Conservation (phyloP, 2,888 invertebrate species). For the Dilophus febrilis region DNA sequence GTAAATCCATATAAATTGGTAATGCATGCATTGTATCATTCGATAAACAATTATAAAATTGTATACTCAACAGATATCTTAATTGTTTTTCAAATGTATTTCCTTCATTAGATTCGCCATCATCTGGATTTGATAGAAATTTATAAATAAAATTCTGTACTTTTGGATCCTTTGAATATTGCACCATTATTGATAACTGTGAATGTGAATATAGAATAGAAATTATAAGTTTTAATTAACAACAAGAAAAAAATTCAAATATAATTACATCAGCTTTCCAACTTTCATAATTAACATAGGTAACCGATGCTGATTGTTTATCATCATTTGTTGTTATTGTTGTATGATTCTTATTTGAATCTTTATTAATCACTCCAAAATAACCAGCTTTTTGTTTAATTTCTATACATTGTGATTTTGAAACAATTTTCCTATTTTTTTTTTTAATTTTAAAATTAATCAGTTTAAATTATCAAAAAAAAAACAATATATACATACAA, state of each 20-base stretch:
- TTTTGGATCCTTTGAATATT: constrained; percentile 53
- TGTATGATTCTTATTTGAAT: no score
- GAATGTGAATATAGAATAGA: background rate
- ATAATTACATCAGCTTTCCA: constrained; percentile 26
- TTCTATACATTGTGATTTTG: constrained; percentile 52
- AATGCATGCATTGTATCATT: constrained; percentile 61
- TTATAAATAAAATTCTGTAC: constrained; percentile 53
- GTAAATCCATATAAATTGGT: constrained; percentile 50
- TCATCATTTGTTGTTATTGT: constrained; percentile 63
- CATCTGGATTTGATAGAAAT: constrained; percentile 33
- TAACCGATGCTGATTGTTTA: no score
- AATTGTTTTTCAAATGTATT: constrained; percentile 33
- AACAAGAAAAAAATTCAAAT: no score
- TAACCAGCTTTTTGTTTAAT: constrained; percentile 84
- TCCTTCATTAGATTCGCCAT: constrained; percentile 21
- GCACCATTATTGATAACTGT: background rate
- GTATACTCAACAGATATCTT: constrained; percentile 42
- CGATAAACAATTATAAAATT: constrained; percentile 65
- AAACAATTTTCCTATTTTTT: constrained; percentile 48
- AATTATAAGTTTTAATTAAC: no score
- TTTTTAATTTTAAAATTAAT: no score
- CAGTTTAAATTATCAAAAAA: no score
- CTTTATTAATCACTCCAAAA: no score
- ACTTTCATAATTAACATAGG: no score
- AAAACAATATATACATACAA: constrained; percentile 43